These are phyloP conservation scores for Acrossocheilus fasciatus DNA, from an alignment of 2,797 vertebrate species.

Conservation along the genomic window DNA sequence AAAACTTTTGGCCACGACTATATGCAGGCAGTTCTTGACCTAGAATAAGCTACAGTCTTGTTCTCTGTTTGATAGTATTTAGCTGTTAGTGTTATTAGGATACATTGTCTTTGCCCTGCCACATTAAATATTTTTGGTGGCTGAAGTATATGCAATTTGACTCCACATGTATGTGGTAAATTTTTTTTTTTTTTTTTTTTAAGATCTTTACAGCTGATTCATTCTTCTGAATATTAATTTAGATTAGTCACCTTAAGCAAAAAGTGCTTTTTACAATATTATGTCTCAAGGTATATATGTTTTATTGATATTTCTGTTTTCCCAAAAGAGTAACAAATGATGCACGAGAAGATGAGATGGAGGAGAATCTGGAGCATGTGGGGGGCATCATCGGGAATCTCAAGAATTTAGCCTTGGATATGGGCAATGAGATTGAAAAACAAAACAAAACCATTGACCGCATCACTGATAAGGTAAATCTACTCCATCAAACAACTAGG, in stretches of 20 bases:
- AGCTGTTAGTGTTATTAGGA: not conserved
- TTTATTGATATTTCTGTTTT: not conserved
- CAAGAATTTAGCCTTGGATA: constrained; percentile 91
- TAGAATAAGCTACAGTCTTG: not conserved
- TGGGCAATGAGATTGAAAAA: constrained; percentile 93
- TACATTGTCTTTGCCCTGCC: not conserved
- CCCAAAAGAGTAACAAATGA: constrained; percentile 91
- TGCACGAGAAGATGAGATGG: constrained; percentile 97
- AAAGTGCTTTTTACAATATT: not conserved
- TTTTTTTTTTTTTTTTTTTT: not conserved
- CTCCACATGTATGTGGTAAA: not conserved
- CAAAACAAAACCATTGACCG: constrained; percentile 90
- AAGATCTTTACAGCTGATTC: not conserved
- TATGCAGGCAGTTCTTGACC: not conserved
- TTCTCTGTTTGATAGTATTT: not conserved
- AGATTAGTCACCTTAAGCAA: not conserved
- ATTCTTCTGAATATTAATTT: not conserved
- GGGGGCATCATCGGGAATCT: constrained; percentile 92
- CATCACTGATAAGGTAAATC: constrained; percentile 88
- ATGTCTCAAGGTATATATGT: too few species aligned
- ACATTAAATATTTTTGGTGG: not conserved
- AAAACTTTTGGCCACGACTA: too few species aligned
- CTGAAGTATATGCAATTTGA: not conserved
- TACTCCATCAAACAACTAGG: not conserved
- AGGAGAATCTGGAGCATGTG: constrained; percentile 92